Evolutionary conservation across 2,797 vertebrate species (phyloP).

Genomic region (Tachyglossus aculeatus): DNA sequence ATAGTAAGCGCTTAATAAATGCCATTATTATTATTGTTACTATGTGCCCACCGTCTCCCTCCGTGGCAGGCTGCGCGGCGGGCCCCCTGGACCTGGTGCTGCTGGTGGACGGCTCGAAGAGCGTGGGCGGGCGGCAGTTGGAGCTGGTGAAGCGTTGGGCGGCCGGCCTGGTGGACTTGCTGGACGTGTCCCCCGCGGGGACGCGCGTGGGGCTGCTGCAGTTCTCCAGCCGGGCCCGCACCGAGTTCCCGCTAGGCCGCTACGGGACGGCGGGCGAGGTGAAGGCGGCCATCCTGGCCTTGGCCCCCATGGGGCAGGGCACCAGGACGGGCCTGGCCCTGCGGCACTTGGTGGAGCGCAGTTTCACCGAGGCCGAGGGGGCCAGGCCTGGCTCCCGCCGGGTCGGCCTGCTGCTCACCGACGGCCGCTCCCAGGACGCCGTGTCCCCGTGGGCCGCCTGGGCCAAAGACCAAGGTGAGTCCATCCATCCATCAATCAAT

Average conservation of each 20-base stretch:
- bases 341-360: slow-evolving; percentile 94
- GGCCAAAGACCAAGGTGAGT: slow-evolving; percentile 90
- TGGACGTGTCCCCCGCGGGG: slow-evolving; percentile 88
- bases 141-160: slow-evolving; percentile 97
- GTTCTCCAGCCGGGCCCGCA: slow-evolving; percentile 93
- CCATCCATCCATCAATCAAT: no score
- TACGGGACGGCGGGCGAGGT: slow-evolving; percentile 86
- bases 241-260: slow-evolving; percentile 91
- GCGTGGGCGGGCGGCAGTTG: slow-evolving; percentile 94
- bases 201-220: slow-evolving; percentile 92
- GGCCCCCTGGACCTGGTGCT: slow-evolving; percentile 91
- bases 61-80: slow-evolving; percentile 82
- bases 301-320: slow-evolving; percentile 97
- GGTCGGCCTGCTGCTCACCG: slow-evolving; percentile 92
- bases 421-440: slow-evolving; percentile 96
- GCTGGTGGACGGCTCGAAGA: slow-evolving; percentile 95
- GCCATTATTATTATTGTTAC: no score
- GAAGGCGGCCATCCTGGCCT: slow-evolving; percentile 90
- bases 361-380: slow-evolving; percentile 90
- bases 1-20: no score
- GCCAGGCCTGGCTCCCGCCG: slow-evolving; percentile 81
- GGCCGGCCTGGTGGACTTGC: slow-evolving; percentile 90
- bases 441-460: slow-evolving; percentile 90
- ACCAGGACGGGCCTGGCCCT: slow-evolving; percentile 96
- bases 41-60: no score